Evolutionary conservation across 1,140 invertebrate species (phyloP), one percentile per base, ranked within the genome.

Genomic region (Onthophagus taurus): DNA sequence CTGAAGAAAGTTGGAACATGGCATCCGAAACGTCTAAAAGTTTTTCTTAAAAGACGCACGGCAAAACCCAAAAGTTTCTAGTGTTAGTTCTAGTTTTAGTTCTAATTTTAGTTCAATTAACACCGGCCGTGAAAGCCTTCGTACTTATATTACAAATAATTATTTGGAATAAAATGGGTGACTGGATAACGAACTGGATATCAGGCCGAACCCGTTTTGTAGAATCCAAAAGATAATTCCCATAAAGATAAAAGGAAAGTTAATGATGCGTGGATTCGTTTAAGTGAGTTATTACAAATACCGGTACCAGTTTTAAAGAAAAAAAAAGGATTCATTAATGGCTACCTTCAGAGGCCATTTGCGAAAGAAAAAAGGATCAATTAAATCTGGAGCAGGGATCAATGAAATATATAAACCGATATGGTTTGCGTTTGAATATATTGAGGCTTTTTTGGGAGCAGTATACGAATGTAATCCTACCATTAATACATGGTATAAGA

Each of bases 201-300:
- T 26, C 23, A n/a, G n/a, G n/a, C 6, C 23, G 23, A 26, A n/a
- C 23, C 23, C 23, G n/a, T 26, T 26, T 26, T 26, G n/a, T 26
- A n/a, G 23, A n/a, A 26, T 26, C 23, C 23, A n/a, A 26, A 6
- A 26, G 6, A 26, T n/a, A 6, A 6, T 26, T 7, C 6, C 6
- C 23, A 26, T n/a, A 26, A 26, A 26, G 23, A 26, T n/a, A 26
- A 26, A n/a, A 26, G n/a, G n/a, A 26, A 26, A 26, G 23, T 26
- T 26, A 26, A 26, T 26, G 23, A 26, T 6, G 23, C 23, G n/a
- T 26, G 23, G 23, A 6, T 26, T 26, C 23, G 23, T 26, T 6
- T 26, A 26, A 26, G 23, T 26, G 23, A 26, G n/a, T 6, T 7
- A 26, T 7, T 6, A 26, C 23, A 26, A n/a, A 7, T 6, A 7